Evolutionary conservation across 2,888 invertebrate genomes (phyloP).

Genomic region (Darwinula stevensoni): DNA sequence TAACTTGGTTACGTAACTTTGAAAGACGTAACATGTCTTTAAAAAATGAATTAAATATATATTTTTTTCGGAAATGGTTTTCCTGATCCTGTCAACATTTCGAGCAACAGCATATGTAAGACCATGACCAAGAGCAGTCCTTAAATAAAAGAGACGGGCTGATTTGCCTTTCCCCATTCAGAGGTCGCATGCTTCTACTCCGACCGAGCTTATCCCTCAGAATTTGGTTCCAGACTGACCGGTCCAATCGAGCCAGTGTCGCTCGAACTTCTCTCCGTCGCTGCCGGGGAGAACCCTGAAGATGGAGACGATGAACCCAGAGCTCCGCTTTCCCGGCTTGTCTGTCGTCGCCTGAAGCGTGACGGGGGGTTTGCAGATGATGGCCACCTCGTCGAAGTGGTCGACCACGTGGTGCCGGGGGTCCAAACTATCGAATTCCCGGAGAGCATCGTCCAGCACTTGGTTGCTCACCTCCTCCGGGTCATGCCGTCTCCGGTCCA

Average conservation of each 20-base stretch:
- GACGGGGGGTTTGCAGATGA: slow-evolving; percentile 56
- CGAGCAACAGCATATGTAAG: too few relatives aligned
- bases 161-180: too few relatives aligned
- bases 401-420: slow-evolving; percentile 64
- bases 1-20: too few relatives aligned
- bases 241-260: slow-evolving; percentile 85
- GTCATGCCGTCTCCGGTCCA: slow-evolving; percentile 59
- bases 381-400: slow-evolving; percentile 28
- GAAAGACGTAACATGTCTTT: too few relatives aligned
- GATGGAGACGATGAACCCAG: slow-evolving; percentile 70
- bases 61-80: too few relatives aligned
- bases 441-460: not conserved
- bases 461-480: slow-evolving; percentile 21
- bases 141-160: too few relatives aligned
- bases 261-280: slow-evolving; percentile 65
- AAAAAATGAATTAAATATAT: too few relatives aligned
- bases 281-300: slow-evolving; percentile 85
- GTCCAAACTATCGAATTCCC: too few relatives aligned
- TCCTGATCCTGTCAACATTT: too few relatives aligned
- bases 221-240: slow-evolving; percentile 15
- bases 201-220: too few relatives aligned
- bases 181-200: too few relatives aligned
- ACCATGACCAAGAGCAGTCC: too few relatives aligned
- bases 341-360: slow-evolving; percentile 28
- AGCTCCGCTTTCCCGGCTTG: slow-evolving; percentile 38